A percentile compares a stretch with the other conserved stretches of the same genome.
Conservation (phyloP, 2,888 invertebrate species). For the Hyposoter didymator region DNA sequence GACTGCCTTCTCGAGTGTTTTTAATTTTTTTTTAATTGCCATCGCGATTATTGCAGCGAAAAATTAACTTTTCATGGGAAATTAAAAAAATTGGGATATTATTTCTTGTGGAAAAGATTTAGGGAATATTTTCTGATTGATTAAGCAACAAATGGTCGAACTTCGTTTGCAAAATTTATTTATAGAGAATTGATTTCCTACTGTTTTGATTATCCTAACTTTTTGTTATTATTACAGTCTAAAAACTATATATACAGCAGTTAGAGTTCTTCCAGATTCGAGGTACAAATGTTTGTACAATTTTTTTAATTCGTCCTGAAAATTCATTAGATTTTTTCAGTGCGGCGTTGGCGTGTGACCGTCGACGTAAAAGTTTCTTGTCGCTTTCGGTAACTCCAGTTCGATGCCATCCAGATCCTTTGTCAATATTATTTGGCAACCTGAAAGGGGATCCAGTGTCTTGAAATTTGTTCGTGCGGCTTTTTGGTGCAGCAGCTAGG, state of each 20-base stretch:
- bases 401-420: slow-evolving; percentile 95
- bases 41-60: too few species aligned
- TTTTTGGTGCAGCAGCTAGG: neutral
- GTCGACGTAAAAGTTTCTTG: slow-evolving; percentile 98
- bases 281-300: slow-evolving; percentile 8
- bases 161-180: slow-evolving; percentile 34
- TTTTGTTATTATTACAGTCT: neutral
- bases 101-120: neutral
- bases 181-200: slow-evolving; percentile 43
- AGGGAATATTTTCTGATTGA: neutral
- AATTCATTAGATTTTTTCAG: slow-evolving; percentile 84
- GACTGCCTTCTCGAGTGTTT: neutral
- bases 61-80: too few species aligned
- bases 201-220: slow-evolving; percentile 11
- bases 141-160: neutral
- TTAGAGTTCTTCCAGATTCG: slow-evolving; percentile 10
- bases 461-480: neutral
- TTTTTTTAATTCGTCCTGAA: slow-evolving; percentile 10
- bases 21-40: neutral
- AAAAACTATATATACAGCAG: slow-evolving; percentile 27
- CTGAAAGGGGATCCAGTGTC: slow-evolving; percentile 81
- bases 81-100: neutral
- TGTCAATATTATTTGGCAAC: slow-evolving; percentile 95
- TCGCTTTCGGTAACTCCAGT: slow-evolving; percentile 93
- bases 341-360: slow-evolving; percentile 98